Percentiles rank a stretch among this genome's conserved stretches.
phyloP scores from a whole-genome alignment of 2,888 invertebrate genomes.

The Embidobia sp. region DNA sequence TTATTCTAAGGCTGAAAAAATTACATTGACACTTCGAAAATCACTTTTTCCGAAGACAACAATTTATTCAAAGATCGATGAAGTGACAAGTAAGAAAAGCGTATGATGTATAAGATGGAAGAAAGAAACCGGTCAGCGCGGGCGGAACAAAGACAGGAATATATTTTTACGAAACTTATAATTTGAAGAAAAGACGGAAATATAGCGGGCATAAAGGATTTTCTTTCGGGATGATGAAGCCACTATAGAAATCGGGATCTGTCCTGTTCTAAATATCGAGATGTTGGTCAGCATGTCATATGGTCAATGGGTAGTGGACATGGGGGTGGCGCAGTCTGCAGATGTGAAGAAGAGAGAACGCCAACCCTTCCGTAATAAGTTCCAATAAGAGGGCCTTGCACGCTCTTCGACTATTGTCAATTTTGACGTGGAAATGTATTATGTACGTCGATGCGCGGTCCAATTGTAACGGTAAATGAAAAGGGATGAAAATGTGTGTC shows the following conservation, averaged over 20 bases:
- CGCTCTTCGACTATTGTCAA: constrained; percentile 70
- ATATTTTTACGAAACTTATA: constrained; percentile 41
- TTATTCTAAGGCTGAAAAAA: constrained; percentile 20
- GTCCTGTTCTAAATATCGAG: constrained; percentile 67
- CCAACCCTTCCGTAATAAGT: constrained; percentile 81
- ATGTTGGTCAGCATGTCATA: constrained; percentile 82
- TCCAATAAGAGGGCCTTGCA: constrained; percentile 72
- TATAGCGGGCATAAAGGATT: constrained; percentile 44
- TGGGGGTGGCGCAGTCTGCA: constrained; percentile 70
- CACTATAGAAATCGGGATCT: constrained; percentile 47
- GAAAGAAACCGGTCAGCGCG: constrained; percentile 26
- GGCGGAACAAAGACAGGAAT: constrained; percentile 24
- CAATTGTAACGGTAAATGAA: constrained; percentile 74
- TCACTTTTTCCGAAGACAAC: constrained; percentile 7
- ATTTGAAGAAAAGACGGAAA: constrained; percentile 47
- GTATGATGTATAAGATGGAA: constrained; percentile 10
- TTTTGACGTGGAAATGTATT: constrained; percentile 73
- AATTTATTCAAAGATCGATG: constrained; percentile 26
- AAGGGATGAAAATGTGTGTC: constrained; percentile 74
- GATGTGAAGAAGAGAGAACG: constrained; percentile 73
- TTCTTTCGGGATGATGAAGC: constrained; percentile 44
- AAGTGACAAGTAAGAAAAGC: constrained; percentile 29
- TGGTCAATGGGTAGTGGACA: constrained; percentile 79
- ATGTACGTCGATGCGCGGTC: constrained; percentile 72
- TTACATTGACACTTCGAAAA: constrained; percentile 5